Evolutionary conservation across 2,113 vertebrate genomes (phyloP), one percentile per base, ranked within the genome.

Genomic region (Nothobranchius kuhntae): DNA sequence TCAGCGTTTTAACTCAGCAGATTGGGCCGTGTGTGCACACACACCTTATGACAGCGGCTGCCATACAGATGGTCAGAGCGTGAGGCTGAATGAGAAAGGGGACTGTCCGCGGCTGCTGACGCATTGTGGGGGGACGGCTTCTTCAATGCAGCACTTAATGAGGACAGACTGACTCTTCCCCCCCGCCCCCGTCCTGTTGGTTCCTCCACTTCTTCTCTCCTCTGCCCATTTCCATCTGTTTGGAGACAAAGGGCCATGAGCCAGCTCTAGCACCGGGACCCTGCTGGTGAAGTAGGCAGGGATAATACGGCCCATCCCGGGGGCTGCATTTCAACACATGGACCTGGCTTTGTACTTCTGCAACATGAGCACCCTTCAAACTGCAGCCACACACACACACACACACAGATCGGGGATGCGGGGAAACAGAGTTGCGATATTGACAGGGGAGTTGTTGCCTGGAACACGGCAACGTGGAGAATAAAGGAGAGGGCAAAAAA

Each of bases 221-320:
- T 89, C 80, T 88, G 89, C 92, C 90, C 90, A 87, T 92, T 92
- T 93, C 92, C 93, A 93, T 94, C 92, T 94, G 93, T 93, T 91
- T 92, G 77, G 86, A 93, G 92, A 94, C 93, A 94, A 94, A 92
- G 91, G 91, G 90, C 91, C 89, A 88, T 75, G 89, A 91, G 91
- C 91, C 92, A 91, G 90, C 90, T 82, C 90, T 38, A 91, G 86
- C 89, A 86, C 82, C 80, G 87, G 92, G 91, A 89, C 92, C 92
- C 90, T 90, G 90, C 91, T 91, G 91, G 91, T 92, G 91, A 92
- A 92, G 91, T 88, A 86, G 87, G 86, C 85, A 88, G 80, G 87
- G 86, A 91, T 91, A 91, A 90, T 91, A 74, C 87, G 67, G 78
- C 80, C 89, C 91, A 91, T 92, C 89, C 87, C 88, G 69, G 73